phyloP scores from a whole-genome alignment of 2,888 invertebrate genomes.

The Mythimna albipuncta region DNA sequence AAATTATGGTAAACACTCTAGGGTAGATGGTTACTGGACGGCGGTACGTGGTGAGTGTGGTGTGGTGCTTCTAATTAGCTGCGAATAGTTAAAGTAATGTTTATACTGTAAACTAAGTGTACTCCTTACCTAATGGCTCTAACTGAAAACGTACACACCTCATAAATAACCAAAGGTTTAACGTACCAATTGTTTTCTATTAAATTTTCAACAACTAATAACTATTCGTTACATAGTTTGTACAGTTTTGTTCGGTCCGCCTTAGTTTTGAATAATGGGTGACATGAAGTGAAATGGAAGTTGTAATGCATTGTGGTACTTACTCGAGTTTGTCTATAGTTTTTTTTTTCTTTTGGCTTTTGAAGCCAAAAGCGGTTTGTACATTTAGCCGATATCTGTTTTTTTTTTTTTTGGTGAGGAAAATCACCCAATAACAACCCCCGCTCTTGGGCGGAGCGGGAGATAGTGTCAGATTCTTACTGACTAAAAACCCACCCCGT shows the following conservation, averaged over 20 bases:
- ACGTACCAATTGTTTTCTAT: conserved; percentile 62
- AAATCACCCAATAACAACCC: too few species aligned
- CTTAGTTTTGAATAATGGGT: conserved; percentile 56
- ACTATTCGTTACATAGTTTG: conserved; percentile 51
- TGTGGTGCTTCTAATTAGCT: too few species aligned
- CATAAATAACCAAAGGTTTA: conserved; percentile 56
- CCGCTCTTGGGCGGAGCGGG: too few species aligned
- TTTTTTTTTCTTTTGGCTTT: not conserved
- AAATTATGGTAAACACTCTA: too few species aligned
- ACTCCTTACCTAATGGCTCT: conserved; percentile 16
- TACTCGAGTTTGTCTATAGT: conserved; percentile 16
- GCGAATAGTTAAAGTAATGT: not conserved
- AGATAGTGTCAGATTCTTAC: too few species aligned
- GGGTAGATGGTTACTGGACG: too few species aligned
- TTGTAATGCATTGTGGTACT: conserved; percentile 6
- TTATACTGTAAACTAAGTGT: conserved; percentile 29
- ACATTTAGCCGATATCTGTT: too few species aligned
- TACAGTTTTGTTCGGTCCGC: conserved; percentile 46
- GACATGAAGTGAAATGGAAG: conserved; percentile 37
- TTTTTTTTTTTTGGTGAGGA: too few species aligned
- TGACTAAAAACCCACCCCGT: too few species aligned
- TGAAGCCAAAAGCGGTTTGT: too few species aligned
- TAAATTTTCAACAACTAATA: conserved; percentile 64
- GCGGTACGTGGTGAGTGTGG: too few species aligned
- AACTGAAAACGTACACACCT: conserved; percentile 17